Conservation (phyloP, 2,113 vertebrate genomes). For the Aviceda subcristata region DNA sequence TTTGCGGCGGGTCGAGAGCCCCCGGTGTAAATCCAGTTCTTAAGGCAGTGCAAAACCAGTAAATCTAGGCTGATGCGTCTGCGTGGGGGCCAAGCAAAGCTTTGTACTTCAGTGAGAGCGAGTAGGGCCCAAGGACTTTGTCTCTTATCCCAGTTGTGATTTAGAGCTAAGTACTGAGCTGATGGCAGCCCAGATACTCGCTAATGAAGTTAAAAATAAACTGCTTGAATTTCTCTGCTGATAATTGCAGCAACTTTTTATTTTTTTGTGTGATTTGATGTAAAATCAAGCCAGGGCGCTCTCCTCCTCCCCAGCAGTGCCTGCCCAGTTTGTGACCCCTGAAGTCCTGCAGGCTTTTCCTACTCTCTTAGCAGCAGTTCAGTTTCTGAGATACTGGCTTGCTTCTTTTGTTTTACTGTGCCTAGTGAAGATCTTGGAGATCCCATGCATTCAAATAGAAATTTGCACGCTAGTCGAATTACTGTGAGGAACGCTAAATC, state of each 20-base stretch:
- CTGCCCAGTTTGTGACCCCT: background rate
- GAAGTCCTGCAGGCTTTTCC: background rate
- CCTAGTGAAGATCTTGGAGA: background rate
- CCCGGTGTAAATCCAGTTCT: background rate
- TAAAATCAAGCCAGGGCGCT: background rate
- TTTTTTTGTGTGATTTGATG: background rate
- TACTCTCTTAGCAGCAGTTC: background rate
- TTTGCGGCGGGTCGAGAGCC: background rate
- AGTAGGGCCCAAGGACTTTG: background rate
- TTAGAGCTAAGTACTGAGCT: background rate
- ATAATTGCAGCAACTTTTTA: background rate
- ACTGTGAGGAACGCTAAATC: background rate
- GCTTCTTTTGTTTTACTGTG: background rate
- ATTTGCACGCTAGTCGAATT: rapidly evolving
- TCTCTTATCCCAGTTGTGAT: background rate
- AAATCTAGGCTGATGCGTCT: background rate
- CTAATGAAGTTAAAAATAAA: background rate
- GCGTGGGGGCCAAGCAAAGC: background rate
- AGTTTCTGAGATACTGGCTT: background rate
- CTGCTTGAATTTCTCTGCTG: background rate
- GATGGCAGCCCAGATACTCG: background rate
- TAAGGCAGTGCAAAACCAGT: background rate
- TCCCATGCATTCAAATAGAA: background rate
- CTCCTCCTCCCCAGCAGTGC: background rate
- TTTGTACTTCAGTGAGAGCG: background rate